A percentile compares a stretch with the other conserved stretches of the same genome.
phyloP scores from a whole-genome alignment of 2,113 vertebrate genomes.

The Ranitomeya variabilis region DNA sequence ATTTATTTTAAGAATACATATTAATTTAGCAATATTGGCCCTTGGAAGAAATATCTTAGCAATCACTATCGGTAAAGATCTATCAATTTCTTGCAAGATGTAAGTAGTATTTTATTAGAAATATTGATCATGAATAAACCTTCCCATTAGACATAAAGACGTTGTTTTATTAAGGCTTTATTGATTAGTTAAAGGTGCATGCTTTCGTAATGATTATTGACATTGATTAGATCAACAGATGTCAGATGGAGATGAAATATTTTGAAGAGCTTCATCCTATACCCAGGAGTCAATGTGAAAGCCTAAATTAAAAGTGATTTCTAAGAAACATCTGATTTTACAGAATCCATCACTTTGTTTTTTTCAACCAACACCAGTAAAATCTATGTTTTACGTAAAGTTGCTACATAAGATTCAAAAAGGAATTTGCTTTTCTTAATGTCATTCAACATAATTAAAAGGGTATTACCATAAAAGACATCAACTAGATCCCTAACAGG shows the following conservation, averaged over 20 bases:
- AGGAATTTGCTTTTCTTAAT: too few species aligned
- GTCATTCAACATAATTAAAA: too few species aligned
- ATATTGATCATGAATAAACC: conserved; percentile 51
- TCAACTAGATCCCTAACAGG: too few species aligned
- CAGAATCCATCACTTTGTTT: neutral
- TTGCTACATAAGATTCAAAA: too few species aligned
- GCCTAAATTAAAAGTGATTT: neutral
- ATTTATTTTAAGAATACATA: neutral
- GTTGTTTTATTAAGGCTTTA: conserved; percentile 44
- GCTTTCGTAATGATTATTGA: conserved; percentile 27
- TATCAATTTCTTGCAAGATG: conserved; percentile 26
- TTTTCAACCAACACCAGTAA: too few species aligned
- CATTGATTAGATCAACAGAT: conserved; percentile 20
- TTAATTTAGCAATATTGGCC: neutral
- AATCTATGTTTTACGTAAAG: too few species aligned
- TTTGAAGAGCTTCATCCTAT: neutral
- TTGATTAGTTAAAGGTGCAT: conserved; percentile 19
- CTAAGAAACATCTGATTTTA: neutral
- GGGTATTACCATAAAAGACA: too few species aligned
- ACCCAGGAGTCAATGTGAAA: neutral
- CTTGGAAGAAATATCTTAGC: conserved; percentile 2
- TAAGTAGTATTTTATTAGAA: conserved; percentile 48
- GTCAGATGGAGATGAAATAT: neutral
- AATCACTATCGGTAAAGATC: neutral
- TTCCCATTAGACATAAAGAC: conserved; percentile 31